A percentile compares a stretch with the other conserved stretches of the same genome.
Conservation (phyloP, 2,888 invertebrate genomes). For the Sarcophaga variegata region DNA sequence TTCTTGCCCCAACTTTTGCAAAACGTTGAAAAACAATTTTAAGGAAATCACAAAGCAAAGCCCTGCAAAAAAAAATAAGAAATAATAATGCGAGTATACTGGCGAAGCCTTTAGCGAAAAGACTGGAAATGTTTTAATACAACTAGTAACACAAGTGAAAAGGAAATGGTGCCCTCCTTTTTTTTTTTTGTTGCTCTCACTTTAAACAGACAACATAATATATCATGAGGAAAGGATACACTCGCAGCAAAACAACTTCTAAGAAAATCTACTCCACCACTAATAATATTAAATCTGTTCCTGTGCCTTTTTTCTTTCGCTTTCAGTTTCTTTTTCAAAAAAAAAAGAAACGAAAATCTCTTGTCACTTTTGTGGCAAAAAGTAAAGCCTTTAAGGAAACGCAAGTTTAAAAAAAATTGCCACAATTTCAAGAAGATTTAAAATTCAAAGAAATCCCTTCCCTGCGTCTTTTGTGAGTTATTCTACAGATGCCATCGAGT, state of each 20-base stretch:
- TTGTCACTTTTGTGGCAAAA: slow-evolving; percentile 31
- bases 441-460: too few species aligned
- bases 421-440: too few species aligned
- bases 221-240: slow-evolving; percentile 12
- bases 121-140: slow-evolving; percentile 32
- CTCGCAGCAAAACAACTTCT: background rate
- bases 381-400: slow-evolving; percentile 38
- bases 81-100: background rate
- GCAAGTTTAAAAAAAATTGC: slow-evolving; percentile 52
- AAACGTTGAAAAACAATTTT: slow-evolving; percentile 5
- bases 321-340: background rate
- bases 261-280: slow-evolving; percentile 26
- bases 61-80: background rate
- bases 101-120: slow-evolving; percentile 48
- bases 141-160: background rate
- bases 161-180: slow-evolving; percentile 7
- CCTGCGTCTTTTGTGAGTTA: too few species aligned
- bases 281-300: slow-evolving; percentile 31
- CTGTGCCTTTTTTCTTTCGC: background rate
- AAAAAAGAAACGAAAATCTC: slow-evolving; percentile 16
- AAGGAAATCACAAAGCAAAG: slow-evolving; percentile 39
- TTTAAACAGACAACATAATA: slow-evolving; percentile 19
- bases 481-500: slow-evolving; percentile 17
- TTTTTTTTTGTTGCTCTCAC: background rate
- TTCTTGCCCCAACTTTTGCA: slow-evolving; percentile 5